Conservation (phyloP, 1,140 invertebrate species). For the Drosophila jambulina region DNA sequence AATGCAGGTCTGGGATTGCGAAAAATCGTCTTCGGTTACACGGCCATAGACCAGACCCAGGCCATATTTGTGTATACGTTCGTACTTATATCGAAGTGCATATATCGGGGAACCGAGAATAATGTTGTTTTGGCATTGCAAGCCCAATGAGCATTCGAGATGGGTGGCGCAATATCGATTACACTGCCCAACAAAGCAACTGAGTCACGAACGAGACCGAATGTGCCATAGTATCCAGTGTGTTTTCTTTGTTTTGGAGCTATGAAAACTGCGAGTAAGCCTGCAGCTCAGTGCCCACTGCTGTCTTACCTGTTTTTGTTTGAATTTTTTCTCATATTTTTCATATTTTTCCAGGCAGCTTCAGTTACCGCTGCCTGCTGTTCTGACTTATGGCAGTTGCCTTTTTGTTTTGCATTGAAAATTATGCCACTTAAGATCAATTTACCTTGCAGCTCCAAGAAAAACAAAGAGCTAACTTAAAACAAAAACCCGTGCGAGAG, state of each 20-base stretch:
- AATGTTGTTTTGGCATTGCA: conserved; percentile 38
- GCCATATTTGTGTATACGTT: conserved; percentile 21
- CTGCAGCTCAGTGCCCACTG: not conserved
- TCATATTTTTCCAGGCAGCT: no score
- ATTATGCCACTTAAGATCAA: conserved; percentile 45
- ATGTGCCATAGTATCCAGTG: not conserved
- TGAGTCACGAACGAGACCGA: conserved; percentile 8
- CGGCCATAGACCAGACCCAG: conserved; percentile 14
- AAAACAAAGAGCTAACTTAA: not conserved
- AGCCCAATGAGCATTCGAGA: conserved; percentile 22
- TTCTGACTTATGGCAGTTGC: not conserved
- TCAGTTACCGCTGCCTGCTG: conserved; percentile 1
- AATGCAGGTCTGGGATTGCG: conserved; percentile 23
- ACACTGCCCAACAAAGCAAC: conserved; percentile 13
- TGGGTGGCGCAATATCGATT: conserved; percentile 29
- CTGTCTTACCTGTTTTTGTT: conserved; percentile 1
- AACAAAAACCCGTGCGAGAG: conserved; percentile 6
- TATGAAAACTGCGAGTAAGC: no score
- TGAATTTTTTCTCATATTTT: not conserved
- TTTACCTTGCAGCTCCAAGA: conserved; percentile 23
- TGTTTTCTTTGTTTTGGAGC: not conserved
- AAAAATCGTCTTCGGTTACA: conserved; percentile 42
- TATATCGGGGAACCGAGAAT: conserved; percentile 6
- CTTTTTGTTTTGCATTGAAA: conserved; percentile 21
- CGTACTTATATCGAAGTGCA: not conserved